Base-by-base conservation (phyloP, 2,888 invertebrate genomes). In the Sialis fuliginosa region DNA sequence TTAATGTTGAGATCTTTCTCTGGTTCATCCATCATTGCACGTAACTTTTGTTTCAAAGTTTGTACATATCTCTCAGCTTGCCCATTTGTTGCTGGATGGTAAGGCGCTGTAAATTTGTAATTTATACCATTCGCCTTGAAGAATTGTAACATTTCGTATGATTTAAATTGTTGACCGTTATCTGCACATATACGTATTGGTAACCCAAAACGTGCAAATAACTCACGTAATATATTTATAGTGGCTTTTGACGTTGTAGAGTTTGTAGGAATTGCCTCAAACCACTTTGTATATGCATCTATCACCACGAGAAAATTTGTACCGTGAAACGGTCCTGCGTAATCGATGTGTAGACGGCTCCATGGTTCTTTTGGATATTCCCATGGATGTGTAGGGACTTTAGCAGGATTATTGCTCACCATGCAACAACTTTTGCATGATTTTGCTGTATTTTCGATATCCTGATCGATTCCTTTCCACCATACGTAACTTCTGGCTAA, bases 341-440 rank as follows among this genome's bases (percentile, higher is more conserved):
- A 59, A 52, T 59, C 56, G 32, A 61, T 53, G 45, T 60, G 60
- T 6, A 60, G 37, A 8, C 57, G 42, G 39, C 52, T 46, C 55
- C 58, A 59, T 5, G 55, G 50, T 44, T 41, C 45, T 10, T 47
- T 48, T 4, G 56, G 52, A 40, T 49, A 51, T 41, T 56, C 53
- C 56, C 56, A 57, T 5, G 51, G 52, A 43, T 58, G 54, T 5
- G 48, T 42, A 6, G 30, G 39, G 32, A 49, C 49, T 45, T 53
- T 53, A 6, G 51, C 42, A 22, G 54, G 55, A 10, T 33, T 46
- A 33, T 53, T 48, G 32, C 44, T 44, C 8, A 49, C 39, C 48
- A 44, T 49, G 45, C 48, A 48, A 44, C 52, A 51, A 32, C 51
- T 49, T 48, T 43, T 31, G 45, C 54, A 57, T 33, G 9, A 30